These are phyloP conservation scores for Leptosomus discolor DNA, from an alignment of 2,113 vertebrate genomes.

Conservation along the genomic window DNA sequence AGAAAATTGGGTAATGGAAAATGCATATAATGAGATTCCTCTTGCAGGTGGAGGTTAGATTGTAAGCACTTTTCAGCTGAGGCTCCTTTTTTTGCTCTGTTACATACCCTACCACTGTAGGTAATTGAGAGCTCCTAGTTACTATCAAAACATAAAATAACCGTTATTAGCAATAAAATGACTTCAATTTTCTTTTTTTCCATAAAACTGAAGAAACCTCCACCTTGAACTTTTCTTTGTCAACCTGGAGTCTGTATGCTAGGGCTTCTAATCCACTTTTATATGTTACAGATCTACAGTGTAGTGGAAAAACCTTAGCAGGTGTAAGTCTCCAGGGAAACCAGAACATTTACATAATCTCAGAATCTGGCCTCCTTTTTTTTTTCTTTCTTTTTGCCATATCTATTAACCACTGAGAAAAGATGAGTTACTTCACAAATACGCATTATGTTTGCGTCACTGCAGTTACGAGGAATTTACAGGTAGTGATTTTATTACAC, in stretches of 20 bases:
- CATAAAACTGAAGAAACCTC: neutral
- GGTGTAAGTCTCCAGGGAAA: neutral
- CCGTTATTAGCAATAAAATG: neutral
- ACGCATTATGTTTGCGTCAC: neutral
- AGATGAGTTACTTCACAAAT: neutral
- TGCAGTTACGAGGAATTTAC: neutral
- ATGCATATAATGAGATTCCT: neutral
- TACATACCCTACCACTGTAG: neutral
- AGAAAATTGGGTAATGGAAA: neutral
- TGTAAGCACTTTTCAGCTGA: neutral
- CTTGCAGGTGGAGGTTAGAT: neutral
- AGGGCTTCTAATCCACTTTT: neutral
- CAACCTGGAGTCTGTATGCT: neutral
- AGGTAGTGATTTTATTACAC: neutral
- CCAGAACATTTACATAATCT: neutral
- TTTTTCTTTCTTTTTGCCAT: neutral
- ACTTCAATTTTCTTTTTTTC: neutral
- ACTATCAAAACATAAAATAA: neutral
- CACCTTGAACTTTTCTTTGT: neutral
- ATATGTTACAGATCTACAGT: neutral
- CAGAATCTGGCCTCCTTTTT: neutral
- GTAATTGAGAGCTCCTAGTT: neutral
- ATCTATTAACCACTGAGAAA: neutral
- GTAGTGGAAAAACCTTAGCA: neutral
- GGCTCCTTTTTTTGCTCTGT: neutral